Percentiles rank a stretch among this genome's conserved stretches.
phyloP scores from a whole-genome alignment of 2,113 vertebrate genomes.

The Myanophis thanlyinensis region DNA sequence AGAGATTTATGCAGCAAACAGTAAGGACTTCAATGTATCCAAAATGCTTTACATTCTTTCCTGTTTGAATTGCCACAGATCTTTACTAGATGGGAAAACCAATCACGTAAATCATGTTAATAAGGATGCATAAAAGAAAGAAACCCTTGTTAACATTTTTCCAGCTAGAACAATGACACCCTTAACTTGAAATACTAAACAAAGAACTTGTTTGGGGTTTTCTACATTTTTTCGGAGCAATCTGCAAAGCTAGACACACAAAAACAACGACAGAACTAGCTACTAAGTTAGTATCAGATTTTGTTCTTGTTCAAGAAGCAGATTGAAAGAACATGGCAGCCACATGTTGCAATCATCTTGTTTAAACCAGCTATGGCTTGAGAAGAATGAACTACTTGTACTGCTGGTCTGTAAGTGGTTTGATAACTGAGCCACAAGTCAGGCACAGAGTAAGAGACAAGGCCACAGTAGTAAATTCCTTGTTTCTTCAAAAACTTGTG shows the following conservation, averaged over 20 bases:
- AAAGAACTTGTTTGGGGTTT: constrained; percentile 2
- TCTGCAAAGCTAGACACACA: not conserved
- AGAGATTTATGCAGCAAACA: constrained; percentile 58
- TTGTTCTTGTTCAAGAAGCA: not conserved
- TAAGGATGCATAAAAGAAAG: constrained; percentile 57
- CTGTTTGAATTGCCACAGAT: constrained; percentile 50
- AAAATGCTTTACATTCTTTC: constrained; percentile 57
- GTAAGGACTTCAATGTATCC: constrained; percentile 37
- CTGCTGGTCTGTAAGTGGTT: not conserved
- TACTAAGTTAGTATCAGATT: not conserved
- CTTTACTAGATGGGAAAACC: constrained; percentile 53
- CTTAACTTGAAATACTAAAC: constrained; percentile 29
- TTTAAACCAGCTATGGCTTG: not conserved
- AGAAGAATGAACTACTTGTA: not conserved
- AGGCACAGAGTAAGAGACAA: not conserved
- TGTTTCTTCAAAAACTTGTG: not conserved
- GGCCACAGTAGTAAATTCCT: not conserved
- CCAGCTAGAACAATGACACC: constrained; percentile 27
- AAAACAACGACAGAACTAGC: not conserved
- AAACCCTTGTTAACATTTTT: constrained; percentile 50
- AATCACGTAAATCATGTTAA: constrained; percentile 59
- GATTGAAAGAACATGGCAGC: not conserved
- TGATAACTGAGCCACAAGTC: not conserved
- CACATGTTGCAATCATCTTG: not conserved
- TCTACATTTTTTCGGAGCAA: not conserved